Evolutionary conservation across 2,888 invertebrate genomes (phyloP), one percentile per base, ranked within the genome.

Genomic region (Coremacera marginata): DNA sequence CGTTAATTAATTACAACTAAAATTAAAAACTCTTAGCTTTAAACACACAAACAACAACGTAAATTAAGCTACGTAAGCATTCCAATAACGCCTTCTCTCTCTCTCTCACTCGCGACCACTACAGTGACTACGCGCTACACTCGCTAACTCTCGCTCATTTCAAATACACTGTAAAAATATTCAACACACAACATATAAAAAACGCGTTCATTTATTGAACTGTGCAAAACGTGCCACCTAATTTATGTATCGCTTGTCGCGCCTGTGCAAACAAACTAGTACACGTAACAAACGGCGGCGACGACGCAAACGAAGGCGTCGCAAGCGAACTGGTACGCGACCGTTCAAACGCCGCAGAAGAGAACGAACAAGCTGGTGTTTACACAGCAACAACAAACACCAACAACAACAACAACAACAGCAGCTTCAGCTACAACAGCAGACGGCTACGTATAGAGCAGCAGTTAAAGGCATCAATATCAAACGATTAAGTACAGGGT

Each of bases 221-320:
- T 77, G 52, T 76, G 76, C 44, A 63, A 78, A 27, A 60, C 76
- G 76, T 79, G 80, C 57, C 37, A 65, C 55, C 73, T 79, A 72
- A 80, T 84, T 83, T 85, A 86, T 86, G 86, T 84, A 81, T 84
- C 84, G 85, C 80, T 81, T 83, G 81, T 82, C 82, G 82, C 84
- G 84, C 84, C 79, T 82, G 82, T 83, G 84, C 83, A 81, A 82
- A 81, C 82, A 80, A 78, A 76, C 82, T 84, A 84, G 82, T 83
- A 82, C 82, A 84, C 84, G 82, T 83, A 82, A 83, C 78, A 83
- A 82, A 80, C 82, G 83, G 79, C 82, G 83, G 82, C 80, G 83
- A 78, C 83, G 83, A 81, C 83, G 81, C 77, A 77, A 76, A 60
- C 78, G 77, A 44, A 77, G 81, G 79, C 80, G 80, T 57, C 80